These are phyloP conservation scores for Noturus placidus DNA, from an alignment of 2,113 vertebrate genomes.

Conservation along the genomic window DNA sequence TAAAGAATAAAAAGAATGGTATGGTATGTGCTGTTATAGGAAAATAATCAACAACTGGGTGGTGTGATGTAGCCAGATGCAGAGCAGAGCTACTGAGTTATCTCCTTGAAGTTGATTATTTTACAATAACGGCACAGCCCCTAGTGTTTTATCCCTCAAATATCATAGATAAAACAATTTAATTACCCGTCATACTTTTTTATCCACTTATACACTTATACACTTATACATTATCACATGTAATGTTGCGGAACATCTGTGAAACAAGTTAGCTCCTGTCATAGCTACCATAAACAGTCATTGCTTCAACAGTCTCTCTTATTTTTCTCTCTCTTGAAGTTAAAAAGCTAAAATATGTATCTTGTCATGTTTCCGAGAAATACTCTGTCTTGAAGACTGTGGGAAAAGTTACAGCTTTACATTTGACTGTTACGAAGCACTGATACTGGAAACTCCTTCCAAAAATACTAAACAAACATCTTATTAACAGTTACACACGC, in stretches of 20 bases:
- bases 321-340: background rate
- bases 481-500: background rate
- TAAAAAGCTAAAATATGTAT: background rate
- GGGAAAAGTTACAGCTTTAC: background rate
- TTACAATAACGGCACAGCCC: background rate
- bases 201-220: background rate
- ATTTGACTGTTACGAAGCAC: background rate
- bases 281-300: background rate
- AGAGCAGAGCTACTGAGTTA: background rate
- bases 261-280: constrained; percentile 8
- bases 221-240: background rate
- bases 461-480: background rate
- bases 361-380: background rate
- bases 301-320: background rate
- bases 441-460: background rate
- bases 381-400: background rate
- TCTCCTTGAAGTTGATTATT: background rate
- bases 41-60: background rate
- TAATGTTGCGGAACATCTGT: background rate
- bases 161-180: background rate
- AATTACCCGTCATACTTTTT: background rate
- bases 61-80: background rate
- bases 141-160: background rate
- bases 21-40: background rate
- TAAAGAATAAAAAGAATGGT: background rate